Conservation (phyloP, 2,113 vertebrate genomes). For the Lycaon pictus region DNA sequence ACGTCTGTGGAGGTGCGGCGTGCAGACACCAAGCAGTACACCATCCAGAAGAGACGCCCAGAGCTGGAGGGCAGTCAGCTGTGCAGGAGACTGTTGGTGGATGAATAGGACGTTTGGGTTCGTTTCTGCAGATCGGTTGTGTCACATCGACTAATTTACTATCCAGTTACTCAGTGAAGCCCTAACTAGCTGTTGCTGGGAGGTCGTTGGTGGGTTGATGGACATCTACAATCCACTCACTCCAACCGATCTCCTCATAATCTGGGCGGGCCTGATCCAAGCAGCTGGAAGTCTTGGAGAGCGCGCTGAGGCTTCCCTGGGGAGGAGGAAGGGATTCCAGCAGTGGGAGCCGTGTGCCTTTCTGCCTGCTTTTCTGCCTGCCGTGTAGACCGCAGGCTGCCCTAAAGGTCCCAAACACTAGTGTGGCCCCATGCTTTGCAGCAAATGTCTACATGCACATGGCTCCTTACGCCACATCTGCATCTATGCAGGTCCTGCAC, state of each 20-base stretch:
- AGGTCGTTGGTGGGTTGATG: fast-evolving
- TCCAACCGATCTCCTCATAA: neutral
- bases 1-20: fast-evolving
- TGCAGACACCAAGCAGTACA: no score
- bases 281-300: neutral
- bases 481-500: neutral
- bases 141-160: no score
- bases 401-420: fast-evolving
- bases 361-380: neutral
- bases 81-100: fast-evolving
- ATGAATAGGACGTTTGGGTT: fast-evolving
- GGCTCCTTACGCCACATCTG: neutral
- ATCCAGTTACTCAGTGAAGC: fast-evolving
- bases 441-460: neutral
- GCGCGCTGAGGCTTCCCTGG: neutral
- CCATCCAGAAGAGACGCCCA: neutral
- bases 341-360: fast-evolving
- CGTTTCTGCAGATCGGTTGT: neutral
- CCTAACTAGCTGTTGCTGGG: neutral
- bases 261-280: no score
- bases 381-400: neutral
- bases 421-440: neutral
- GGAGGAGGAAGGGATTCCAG: no score
- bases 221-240: no score
- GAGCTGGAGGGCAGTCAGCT: no score